Conservation (phyloP, 2,797 vertebrate genomes). For the Gila robusta region DNA sequence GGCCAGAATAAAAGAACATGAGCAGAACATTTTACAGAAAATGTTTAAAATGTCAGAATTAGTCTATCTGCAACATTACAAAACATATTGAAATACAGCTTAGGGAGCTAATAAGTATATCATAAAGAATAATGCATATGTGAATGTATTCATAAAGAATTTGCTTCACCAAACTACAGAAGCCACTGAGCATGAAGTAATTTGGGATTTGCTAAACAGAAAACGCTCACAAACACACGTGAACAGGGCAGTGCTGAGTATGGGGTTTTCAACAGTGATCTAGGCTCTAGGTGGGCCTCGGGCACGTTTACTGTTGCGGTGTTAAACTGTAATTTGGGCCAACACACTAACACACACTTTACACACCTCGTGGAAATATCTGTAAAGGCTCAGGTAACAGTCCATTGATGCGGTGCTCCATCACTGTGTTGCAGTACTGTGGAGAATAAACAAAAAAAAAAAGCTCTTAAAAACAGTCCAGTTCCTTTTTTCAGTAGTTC, state of each 20-base stretch:
- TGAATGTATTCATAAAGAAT: neutral
- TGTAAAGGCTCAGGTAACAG: constrained; percentile 94
- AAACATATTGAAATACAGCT: constrained; percentile 61
- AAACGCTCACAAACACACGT: neutral
- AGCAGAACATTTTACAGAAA: constrained; percentile 89
- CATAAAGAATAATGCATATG: neutral
- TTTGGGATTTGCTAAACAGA: neutral
- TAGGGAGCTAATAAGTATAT: constrained; percentile 23
- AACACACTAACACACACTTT: constrained; percentile 29
- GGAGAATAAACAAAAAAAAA: constrained; percentile 60
- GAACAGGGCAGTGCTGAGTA: constrained; percentile 7
- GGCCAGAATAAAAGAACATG: constrained; percentile 95
- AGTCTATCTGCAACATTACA: constrained; percentile 93
- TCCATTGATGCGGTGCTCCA: constrained; percentile 95
- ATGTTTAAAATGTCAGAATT: constrained; percentile 80
- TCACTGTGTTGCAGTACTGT: constrained; percentile 95
- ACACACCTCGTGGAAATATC: constrained; percentile 97
- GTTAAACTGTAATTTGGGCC: constrained; percentile 41
- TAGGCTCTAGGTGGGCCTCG: constrained; percentile 9
- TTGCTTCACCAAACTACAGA: constrained; percentile 3
- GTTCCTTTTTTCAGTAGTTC: neutral
- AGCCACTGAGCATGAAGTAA: neutral
- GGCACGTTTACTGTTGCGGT: constrained; percentile 19
- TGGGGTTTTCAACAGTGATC: constrained; percentile 10
- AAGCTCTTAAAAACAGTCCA: neutral